Evolutionary conservation across 2,797 vertebrate genomes (phyloP), one percentile per base, ranked within the genome.

Genomic region (Bucorvus abyssinicus): DNA sequence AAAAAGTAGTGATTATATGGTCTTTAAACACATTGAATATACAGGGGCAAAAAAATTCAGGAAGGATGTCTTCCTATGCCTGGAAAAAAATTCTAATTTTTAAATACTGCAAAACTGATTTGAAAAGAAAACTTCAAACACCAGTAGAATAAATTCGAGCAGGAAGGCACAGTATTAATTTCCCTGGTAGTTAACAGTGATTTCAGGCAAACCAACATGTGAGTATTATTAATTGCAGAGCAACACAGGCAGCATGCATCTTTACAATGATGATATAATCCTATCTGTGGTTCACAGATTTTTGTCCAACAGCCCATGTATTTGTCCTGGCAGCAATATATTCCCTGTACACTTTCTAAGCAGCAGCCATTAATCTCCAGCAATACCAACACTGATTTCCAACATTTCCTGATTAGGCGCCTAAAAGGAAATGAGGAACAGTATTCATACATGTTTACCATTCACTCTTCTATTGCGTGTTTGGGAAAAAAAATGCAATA

Each of bases 381-480:
- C 71, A 95, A 93, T 89, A 94, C 34, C 67, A 87, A 61, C 53
- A 63, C 36, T 56, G 64, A 89, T 82, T 90, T 97, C 92, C 89
- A 94, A 80, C 70, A 77, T 92, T 97, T 97, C 95, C 93, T 94
- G 89, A 86, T 63, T 57, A 84, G 89, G 19, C n/a, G 27, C 70
- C 75, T 81, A 82, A 96, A 95, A 90, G 92, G 92, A 98, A 97
- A 96, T 81, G 93, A 94, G 92, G 76, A 97, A 34, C 81, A 95
- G 84, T 77, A 83, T 90, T 95, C 42, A 81, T 89, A 70, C 45
- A 90, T 92, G 95, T 93, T 96, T 91, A 90, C 27, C 3, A 57
- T 71, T 79, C 22, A 44, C 40, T 64, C 23, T 84, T 57, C 56
- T 85, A 64, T 92, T 87, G 52, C 36, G 6, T 65, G 17, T 69